phyloP scores from a whole-genome alignment of 2,113 vertebrate genomes.

The Calidris pygmaea region DNA sequence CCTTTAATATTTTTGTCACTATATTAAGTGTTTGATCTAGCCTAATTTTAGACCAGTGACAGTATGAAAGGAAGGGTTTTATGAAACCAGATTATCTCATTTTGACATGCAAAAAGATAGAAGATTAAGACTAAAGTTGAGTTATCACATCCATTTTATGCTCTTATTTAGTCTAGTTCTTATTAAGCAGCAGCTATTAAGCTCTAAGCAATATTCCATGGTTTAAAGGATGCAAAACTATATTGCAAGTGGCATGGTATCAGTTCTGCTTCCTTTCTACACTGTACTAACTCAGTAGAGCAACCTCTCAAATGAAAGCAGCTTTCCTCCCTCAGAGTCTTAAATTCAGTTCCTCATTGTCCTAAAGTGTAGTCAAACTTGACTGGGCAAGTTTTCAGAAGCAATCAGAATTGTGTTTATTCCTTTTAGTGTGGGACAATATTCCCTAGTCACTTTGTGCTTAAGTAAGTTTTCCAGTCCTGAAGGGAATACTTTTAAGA shows the following conservation, averaged over 20 bases:
- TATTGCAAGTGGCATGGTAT: background rate
- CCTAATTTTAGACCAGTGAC: background rate
- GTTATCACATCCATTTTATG: background rate
- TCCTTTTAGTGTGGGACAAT: background rate
- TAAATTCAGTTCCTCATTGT: background rate
- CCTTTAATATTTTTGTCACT: background rate
- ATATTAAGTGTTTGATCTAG: background rate
- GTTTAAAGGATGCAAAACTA: background rate
- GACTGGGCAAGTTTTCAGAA: background rate
- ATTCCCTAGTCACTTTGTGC: background rate
- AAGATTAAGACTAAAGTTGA: background rate
- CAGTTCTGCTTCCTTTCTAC: background rate
- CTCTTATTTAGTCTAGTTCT: background rate
- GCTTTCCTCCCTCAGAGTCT: background rate
- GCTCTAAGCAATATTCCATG: background rate
- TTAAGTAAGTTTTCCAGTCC: background rate
- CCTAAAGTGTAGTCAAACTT: background rate
- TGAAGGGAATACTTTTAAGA: background rate
- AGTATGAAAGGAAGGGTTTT: background rate
- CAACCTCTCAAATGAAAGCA: background rate
- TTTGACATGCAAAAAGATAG: background rate
- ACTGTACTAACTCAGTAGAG: background rate
- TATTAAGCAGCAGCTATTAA: background rate
- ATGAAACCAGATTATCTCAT: background rate
- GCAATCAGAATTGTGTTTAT: background rate